Base-by-base conservation (phyloP, 2,888 invertebrate genomes). In the Dorcus hopei region DNA sequence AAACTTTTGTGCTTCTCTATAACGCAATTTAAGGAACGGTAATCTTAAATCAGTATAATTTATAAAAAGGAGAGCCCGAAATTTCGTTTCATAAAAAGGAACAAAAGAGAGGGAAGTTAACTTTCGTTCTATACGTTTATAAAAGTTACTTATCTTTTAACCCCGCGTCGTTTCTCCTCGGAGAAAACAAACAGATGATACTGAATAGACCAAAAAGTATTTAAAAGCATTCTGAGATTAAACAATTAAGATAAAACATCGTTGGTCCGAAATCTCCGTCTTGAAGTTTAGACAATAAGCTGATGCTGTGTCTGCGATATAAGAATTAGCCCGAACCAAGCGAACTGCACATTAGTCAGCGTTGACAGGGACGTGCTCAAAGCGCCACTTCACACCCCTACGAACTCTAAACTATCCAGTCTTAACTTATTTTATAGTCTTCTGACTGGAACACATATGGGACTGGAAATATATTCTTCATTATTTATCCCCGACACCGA, bases 171-270 rank as follows among this genome's bases (percentile, higher is more conserved):
- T 19, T 19, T 9, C 14, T 45, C 43, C 9, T 42, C 42, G 40
- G 55, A 52, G 62, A 65, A 66, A 66, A 65, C 64, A 65, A 67
- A 65, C 62, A 67, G 65, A 65, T 66, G 64, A 67, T 63, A 64
- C 56, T 51, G 57, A 63, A 59, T 62, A 60, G 54, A 73, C 70
- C 70, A 73, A 74, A 73, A 75, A 74, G 74, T 73, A 75, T 73
- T 74, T 74, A 73, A 74, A 75, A 75, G 74, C 73, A 72, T 74
- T 74, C 71, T 66, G 68, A 72, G 74, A 74, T 73, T 74, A 72
- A 73, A 72, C 71, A 72, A 72, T 74, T 72, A 73, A 74, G 73
- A 73, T 73, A 71, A 70, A 70, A 68, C 69, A 68, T 70, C 57
- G 68, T 62, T 61, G 57, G 63, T 57, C 61, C 63, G 63, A 63